Percentiles rank a stretch among this genome's conserved stretches.
Conservation (phyloP, 2,888 invertebrate genomes). For the Idaea straminata region DNA sequence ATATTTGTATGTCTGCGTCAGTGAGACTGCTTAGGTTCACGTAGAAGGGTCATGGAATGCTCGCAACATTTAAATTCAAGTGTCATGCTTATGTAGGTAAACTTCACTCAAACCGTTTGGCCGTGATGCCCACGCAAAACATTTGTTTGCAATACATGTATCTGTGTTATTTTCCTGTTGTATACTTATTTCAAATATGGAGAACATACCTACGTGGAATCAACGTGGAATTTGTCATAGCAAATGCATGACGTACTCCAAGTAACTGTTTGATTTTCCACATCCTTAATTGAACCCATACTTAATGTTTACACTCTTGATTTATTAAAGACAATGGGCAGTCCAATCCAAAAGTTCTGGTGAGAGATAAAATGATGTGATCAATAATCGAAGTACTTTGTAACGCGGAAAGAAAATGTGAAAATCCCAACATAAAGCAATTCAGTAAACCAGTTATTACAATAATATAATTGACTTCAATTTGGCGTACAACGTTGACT, state of each 20-base stretch:
- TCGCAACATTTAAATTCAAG: neutral
- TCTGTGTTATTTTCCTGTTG: conserved; percentile 22
- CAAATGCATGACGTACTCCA: conserved; percentile 4
- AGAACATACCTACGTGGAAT: neutral
- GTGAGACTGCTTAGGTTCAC: neutral
- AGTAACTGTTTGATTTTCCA: conserved; percentile 4
- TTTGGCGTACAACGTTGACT: conserved; percentile 6
- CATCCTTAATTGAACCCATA: neutral
- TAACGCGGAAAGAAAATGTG: neutral
- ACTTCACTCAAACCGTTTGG: conserved; percentile 8
- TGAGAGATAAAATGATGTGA: neutral
- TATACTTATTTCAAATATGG: conserved; percentile 17
- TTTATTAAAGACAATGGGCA: neutral
- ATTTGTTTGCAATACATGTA: conserved; percentile 13
- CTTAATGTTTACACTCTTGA: neutral
- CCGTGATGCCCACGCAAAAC: conserved; percentile 26
- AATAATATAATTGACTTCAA: conserved; percentile 5
- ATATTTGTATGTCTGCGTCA: neutral
- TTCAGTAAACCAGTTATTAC: neutral
- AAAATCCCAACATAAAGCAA: neutral
- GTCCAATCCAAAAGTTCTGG: neutral
- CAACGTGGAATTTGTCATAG: conserved; percentile 10
- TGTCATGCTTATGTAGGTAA: neutral
- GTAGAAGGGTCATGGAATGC: neutral
- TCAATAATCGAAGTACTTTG: neutral